These are phyloP conservation scores for Epirrhoe alternata DNA, from an alignment of 2,888 invertebrate genomes.

Conservation along the genomic window DNA sequence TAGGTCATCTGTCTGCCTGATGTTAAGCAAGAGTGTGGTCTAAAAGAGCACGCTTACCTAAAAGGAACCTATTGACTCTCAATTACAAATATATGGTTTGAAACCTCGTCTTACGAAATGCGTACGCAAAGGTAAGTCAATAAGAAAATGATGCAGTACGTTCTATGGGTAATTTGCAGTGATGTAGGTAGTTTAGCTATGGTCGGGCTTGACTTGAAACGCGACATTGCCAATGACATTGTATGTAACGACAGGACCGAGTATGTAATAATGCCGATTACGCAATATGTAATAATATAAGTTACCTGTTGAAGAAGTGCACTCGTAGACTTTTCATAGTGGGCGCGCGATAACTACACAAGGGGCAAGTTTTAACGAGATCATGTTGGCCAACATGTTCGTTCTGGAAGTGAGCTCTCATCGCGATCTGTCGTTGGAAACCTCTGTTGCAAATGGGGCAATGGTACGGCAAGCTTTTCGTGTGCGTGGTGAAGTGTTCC, in stretches of 20 bases:
- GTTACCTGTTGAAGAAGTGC: conserved; percentile 94
- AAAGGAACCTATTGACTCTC: too few relatives aligned
- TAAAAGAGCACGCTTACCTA: too few relatives aligned
- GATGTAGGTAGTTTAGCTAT: conserved; percentile 24
- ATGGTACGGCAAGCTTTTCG: conserved; percentile 96
- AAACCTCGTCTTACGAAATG: background rate
- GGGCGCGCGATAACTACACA: conserved; percentile 94
- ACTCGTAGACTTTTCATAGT: conserved; percentile 96
- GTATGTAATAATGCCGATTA: conserved; percentile 15
- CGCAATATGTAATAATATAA: conserved; percentile 6
- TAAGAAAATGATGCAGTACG: conserved; percentile 10
- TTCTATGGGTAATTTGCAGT: conserved; percentile 22
- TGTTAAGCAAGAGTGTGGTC: too few relatives aligned
- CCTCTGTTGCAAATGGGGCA: conserved; percentile 97
- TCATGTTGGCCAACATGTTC: conserved; percentile 96
- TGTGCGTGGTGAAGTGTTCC: conserved; percentile 96
- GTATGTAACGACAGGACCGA: conserved; percentile 22
- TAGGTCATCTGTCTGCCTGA: too few relatives aligned
- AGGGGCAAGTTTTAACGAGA: conserved; percentile 94
- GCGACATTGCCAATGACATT: conserved; percentile 31
- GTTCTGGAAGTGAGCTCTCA: conserved; percentile 97
- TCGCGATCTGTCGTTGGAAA: conserved; percentile 96
- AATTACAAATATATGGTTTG: background rate
- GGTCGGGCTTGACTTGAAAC: conserved; percentile 16
- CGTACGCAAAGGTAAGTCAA: background rate